A percentile compares a stretch with the other conserved stretches of the same genome.
Conservation (phyloP, 2,797 vertebrate species). For the Chromis chromis region DNA sequence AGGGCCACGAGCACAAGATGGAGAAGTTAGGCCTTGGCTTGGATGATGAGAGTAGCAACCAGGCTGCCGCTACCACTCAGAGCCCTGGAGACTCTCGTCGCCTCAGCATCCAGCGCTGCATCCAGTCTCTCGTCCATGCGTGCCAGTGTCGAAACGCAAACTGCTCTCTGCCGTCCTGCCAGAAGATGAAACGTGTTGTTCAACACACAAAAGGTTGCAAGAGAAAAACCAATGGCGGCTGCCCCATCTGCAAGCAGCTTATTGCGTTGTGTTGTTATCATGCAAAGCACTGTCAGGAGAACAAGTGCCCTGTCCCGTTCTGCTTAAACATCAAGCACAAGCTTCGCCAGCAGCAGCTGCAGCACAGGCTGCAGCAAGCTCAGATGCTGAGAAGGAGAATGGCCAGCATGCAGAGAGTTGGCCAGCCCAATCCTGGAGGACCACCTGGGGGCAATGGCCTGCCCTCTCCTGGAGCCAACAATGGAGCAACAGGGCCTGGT, state of each 20-base stretch:
- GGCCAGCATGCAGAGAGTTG: slow-evolving; percentile 95
- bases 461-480: slow-evolving; percentile 83
- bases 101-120: slow-evolving; percentile 98
- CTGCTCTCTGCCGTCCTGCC: slow-evolving; percentile 96
- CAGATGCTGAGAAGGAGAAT: slow-evolving; percentile 96
- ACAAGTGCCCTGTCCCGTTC: slow-evolving; percentile 98
- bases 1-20: slow-evolving; percentile 98
- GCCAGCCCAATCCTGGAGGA: slow-evolving; percentile 76
- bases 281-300: slow-evolving; percentile 99
- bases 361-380: slow-evolving; percentile 95
- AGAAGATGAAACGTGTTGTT: slow-evolving; percentile 99
- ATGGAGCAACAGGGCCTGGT: slow-evolving; percentile 81
- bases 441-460: slow-evolving; percentile 84
- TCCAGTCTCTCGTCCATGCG: slow-evolving; percentile 97
- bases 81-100: slow-evolving; percentile 96
- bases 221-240: slow-evolving; percentile 96
- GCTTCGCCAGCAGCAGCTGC: slow-evolving; percentile 95
- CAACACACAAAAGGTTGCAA: slow-evolving; percentile 99
- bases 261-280: slow-evolving; percentile 98
- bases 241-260: slow-evolving; percentile 98
- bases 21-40: slow-evolving; percentile 96
- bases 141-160: slow-evolving; percentile 99
- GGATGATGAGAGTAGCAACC: slow-evolving; percentile 95
- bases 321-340: slow-evolving; percentile 99
- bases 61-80: slow-evolving; percentile 92